Evolutionary conservation across 2,113 vertebrate genomes (phyloP).

Genomic region (Zosterops japonicus): DNA sequence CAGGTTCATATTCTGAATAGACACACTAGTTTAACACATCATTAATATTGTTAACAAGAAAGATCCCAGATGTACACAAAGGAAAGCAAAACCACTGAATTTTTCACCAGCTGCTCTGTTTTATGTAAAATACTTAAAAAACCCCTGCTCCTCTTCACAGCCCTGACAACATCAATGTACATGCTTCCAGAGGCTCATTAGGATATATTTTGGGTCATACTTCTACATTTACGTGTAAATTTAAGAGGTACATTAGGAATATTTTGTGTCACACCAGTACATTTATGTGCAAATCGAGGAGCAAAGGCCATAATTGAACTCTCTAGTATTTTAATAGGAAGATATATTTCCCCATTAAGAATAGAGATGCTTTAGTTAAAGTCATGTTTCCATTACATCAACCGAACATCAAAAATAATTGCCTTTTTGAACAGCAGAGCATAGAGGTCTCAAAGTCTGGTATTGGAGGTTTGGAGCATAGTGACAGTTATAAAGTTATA

Average conservation of each 20-base stretch:
- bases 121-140: background rate
- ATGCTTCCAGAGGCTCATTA: background rate
- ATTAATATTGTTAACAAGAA: background rate
- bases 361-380: background rate
- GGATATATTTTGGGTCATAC: background rate
- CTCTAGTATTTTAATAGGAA: background rate
- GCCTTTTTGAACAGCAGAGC: background rate
- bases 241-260: background rate
- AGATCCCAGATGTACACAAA: background rate
- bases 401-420: background rate
- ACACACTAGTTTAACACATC: background rate
- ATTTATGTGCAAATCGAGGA: background rate
- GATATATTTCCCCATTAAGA: background rate
- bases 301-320: background rate
- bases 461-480: background rate
- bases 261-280: background rate
- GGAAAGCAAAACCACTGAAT: background rate
- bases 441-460: background rate
- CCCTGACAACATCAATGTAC: background rate
- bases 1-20: background rate
- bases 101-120: background rate
- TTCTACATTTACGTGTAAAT: background rate
- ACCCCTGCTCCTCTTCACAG: background rate
- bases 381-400: background rate
- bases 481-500: background rate